Evolutionary conservation across 2,113 vertebrate species (phyloP).

Genomic region (Eudyptes chrysolophus): DNA sequence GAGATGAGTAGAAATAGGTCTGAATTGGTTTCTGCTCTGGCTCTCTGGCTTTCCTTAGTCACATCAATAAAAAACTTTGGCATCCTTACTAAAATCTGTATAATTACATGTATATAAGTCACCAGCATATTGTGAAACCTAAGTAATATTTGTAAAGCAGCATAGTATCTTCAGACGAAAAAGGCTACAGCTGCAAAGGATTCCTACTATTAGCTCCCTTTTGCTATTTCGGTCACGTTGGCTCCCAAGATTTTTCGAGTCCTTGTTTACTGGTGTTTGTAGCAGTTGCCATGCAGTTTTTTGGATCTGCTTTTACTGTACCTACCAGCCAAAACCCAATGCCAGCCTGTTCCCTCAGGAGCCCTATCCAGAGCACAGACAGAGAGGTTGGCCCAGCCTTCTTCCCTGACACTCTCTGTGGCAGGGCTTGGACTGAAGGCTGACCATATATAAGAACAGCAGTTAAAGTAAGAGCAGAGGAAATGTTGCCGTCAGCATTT

Average conservation of each 20-base stretch:
- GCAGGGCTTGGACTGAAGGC: not conserved
- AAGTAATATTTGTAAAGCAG: not conserved
- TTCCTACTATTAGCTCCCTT: not conserved
- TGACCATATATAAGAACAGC: not conserved
- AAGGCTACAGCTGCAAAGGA: not conserved
- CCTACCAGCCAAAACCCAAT: not conserved
- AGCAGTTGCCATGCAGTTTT: not conserved
- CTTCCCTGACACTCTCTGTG: not conserved
- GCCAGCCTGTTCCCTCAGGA: not conserved
- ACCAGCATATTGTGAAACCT: not conserved
- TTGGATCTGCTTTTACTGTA: not conserved
- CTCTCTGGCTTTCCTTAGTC: not conserved
- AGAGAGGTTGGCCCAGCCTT: not conserved
- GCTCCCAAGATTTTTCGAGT: not conserved
- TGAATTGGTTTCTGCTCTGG: not conserved
- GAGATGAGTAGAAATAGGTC: not conserved
- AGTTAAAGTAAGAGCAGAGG: not conserved
- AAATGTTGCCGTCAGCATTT: not conserved
- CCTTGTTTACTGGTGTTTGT: conserved; percentile 34
- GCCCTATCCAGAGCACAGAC: not conserved
- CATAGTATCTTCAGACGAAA: not conserved
- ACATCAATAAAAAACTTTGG: not conserved
- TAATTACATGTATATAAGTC: not conserved
- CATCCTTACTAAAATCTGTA: not conserved
- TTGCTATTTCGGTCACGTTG: not conserved